A percentile compares a stretch with the other conserved stretches of the same genome.
Evolutionary conservation across 2,113 vertebrate genomes (phyloP).

Genomic region (Microcebus jonahi): DNA sequence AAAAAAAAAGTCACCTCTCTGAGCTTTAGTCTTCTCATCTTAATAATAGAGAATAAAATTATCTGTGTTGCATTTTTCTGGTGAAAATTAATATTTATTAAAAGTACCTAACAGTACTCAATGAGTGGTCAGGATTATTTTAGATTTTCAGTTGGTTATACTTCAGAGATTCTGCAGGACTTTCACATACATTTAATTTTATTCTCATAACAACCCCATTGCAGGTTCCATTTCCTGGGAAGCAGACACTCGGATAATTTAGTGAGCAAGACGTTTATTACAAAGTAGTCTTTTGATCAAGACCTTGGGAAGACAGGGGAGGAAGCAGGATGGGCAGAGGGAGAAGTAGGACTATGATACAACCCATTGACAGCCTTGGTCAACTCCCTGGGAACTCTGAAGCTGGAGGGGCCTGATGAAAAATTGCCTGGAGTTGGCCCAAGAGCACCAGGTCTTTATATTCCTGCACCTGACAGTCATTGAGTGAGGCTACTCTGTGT

Average conservation of each 20-base stretch:
- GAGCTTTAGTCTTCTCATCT: background rate
- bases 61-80: background rate
- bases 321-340: background rate
- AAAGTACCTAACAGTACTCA: background rate
- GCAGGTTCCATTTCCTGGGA: background rate
- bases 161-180: background rate
- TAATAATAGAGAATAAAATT: background rate
- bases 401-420: background rate
- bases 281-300: background rate
- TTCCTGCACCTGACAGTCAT: background rate
- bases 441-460: background rate
- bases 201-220: background rate
- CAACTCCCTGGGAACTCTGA: background rate
- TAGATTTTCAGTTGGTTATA: background rate
- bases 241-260: background rate
- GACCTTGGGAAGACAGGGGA: background rate
- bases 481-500: background rate
- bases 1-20: background rate
- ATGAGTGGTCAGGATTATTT: background rate
- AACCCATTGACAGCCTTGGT: fast-evolving
- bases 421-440: background rate
- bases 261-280: background rate
- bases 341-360: background rate
- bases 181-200: background rate
- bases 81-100: background rate